phyloP scores from a whole-genome alignment of 2,888 invertebrate genomes.

The Brachyopa scutellaris region DNA sequence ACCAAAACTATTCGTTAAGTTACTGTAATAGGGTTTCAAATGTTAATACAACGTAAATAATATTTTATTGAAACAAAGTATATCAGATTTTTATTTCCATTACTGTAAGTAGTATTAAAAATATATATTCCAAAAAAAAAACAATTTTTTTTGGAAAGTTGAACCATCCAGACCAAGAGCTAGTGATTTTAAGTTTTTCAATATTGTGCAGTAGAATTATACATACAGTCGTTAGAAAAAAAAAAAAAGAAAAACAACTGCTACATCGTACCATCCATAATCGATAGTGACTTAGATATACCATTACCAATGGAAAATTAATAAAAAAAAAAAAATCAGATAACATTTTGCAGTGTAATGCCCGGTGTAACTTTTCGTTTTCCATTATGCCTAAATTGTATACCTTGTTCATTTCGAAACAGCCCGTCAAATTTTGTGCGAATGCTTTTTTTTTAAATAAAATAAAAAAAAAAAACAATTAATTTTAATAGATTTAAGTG shows the following conservation, averaged over 20 bases:
- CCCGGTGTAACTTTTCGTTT: constrained; percentile 13
- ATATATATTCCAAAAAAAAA: neutral
- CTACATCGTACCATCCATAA: constrained; percentile 68
- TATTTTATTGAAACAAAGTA: constrained; percentile 37
- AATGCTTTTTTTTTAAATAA: constrained; percentile 40
- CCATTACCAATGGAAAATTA: constrained; percentile 18
- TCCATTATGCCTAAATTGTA: constrained; percentile 44
- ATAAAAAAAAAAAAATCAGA: constrained; percentile 1
- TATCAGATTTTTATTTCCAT: constrained; percentile 43
- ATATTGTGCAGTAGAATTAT: constrained; percentile 33
- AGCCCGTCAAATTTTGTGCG: neutral
- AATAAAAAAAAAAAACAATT: constrained; percentile 9
- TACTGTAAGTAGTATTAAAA: constrained; percentile 36
- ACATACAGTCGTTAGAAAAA: constrained; percentile 20
- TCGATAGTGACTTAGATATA: constrained; percentile 61
- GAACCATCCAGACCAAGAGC: constrained; percentile 70
- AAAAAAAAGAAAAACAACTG: constrained; percentile 38
- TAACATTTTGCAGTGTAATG: constrained; percentile 17
- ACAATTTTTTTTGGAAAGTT: constrained; percentile 29
- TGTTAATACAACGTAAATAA: constrained; percentile 47
- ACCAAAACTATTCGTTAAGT: constrained; percentile 44
- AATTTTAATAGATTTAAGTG: constrained; percentile 55
- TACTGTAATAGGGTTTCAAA: constrained; percentile 65
- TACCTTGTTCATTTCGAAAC: constrained; percentile 33
- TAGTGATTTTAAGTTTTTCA: constrained; percentile 55